Evolutionary conservation across 64 coral and sea anemone genomes (phyloP).

Genomic region (Dendronephthya gigantea): DNA sequence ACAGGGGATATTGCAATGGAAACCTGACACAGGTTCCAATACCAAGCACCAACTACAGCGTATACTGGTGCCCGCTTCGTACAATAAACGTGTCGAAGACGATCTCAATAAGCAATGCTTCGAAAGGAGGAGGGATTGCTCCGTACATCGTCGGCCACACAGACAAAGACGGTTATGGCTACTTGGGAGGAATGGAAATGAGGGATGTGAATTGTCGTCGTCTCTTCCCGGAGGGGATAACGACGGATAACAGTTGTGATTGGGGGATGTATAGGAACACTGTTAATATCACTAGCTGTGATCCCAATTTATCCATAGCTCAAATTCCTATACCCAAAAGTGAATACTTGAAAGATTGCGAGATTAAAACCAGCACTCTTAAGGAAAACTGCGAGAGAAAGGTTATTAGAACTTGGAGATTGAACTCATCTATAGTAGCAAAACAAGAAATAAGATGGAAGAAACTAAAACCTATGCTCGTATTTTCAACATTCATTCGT

Average conservation of each 20-base stretch:
- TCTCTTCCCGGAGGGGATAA: neutral
- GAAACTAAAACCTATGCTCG: neutral
- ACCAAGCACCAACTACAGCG: neutral
- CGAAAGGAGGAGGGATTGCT: neutral
- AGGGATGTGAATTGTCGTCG: neutral
- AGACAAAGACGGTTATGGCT: conserved; percentile 8
- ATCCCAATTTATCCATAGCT: neutral
- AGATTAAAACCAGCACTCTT: neutral
- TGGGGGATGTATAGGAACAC: neutral
- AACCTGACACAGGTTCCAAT: neutral
- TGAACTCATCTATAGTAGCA: neutral
- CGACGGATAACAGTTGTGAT: neutral
- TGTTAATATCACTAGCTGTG: neutral
- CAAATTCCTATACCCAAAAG: neutral
- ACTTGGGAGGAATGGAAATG: conserved; percentile 2
- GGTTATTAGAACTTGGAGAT: neutral
- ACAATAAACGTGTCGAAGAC: neutral
- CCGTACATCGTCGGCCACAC: neutral
- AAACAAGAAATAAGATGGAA: neutral
- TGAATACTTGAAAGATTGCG: neutral
- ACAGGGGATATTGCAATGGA: neutral
- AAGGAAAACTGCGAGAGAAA: neutral
- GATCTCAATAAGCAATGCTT: neutral
- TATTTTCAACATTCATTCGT: neutral
- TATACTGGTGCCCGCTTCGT: neutral